Evolutionary conservation across 2,113 vertebrate species (phyloP).

Genomic region (Eptatretus burgeri): DNA sequence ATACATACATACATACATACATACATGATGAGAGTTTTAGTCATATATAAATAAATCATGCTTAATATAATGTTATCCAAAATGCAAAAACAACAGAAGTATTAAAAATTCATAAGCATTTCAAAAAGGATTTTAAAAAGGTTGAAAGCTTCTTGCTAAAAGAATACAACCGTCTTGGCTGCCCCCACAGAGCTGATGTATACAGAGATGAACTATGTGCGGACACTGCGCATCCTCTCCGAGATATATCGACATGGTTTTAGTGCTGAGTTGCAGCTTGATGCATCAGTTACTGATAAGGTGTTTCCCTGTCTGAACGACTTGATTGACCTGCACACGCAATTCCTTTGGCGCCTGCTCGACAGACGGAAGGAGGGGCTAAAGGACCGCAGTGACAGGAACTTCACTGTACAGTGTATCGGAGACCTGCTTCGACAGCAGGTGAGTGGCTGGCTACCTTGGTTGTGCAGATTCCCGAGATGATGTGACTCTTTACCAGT

Average conservation of each 20-base stretch:
- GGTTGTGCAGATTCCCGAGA: too few relatives aligned
- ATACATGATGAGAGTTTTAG: too few relatives aligned
- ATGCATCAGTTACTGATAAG: conserved; percentile 23
- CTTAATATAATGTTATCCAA: too few relatives aligned
- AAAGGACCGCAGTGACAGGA: conserved; percentile 30
- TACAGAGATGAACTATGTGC: conserved; percentile 74
- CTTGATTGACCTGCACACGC: conserved; percentile 38
- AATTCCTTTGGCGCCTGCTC: conserved; percentile 42
- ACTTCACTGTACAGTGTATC: conserved; percentile 43
- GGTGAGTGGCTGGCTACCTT: conserved; percentile 18
- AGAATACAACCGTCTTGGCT: too few relatives aligned
- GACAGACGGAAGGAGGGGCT: conserved; percentile 32
- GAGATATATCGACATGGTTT: conserved; percentile 43
- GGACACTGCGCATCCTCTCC: conserved; percentile 76
- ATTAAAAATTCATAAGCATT: too few relatives aligned
- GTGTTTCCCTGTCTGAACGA: conserved; percentile 50
- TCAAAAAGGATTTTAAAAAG: too few relatives aligned
- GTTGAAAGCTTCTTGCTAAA: too few relatives aligned
- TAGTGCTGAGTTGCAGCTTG: conserved; percentile 47
- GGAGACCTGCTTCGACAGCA: conserved; percentile 54
- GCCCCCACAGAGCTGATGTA: conserved; percentile 47
- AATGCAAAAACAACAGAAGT: too few relatives aligned
- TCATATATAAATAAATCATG: too few relatives aligned
- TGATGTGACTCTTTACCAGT: neutral
- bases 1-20: too few relatives aligned